Conservation (phyloP, 2,888 invertebrate genomes). For the Augochlorella aurata region DNA sequence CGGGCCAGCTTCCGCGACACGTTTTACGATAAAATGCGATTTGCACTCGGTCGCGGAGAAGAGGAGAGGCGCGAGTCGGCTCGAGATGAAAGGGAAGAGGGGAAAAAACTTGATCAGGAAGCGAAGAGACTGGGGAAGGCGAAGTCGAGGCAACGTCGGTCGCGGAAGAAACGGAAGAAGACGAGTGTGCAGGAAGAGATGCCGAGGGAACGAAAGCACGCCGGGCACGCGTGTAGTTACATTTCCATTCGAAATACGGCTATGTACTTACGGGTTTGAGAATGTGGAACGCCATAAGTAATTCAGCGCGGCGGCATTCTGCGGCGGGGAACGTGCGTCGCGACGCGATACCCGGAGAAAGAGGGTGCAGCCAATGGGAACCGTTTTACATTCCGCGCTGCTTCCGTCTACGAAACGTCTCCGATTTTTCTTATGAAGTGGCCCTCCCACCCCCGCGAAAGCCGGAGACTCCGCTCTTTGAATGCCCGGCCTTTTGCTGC, state of each 20-base stretch:
- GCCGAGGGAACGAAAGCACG: slow-evolving; percentile 30
- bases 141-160: background rate
- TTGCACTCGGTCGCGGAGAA: slow-evolving; percentile 59
- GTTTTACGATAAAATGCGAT: slow-evolving; percentile 71
- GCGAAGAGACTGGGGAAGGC: background rate
- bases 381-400: slow-evolving; percentile 50
- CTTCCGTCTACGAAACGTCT: slow-evolving; percentile 45
- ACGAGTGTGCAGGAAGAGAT: slow-evolving; percentile 11
- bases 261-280: slow-evolving; percentile 56
- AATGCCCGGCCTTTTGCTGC: slow-evolving; percentile 19
- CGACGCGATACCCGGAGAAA: slow-evolving; percentile 45
- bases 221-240: slow-evolving; percentile 55
- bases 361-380: slow-evolving; percentile 56
- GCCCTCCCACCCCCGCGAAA: background rate
- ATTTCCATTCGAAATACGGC: slow-evolving; percentile 60
- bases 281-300: slow-evolving; percentile 66
- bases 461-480: background rate
- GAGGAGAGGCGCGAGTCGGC: slow-evolving; percentile 34
- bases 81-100: slow-evolving; percentile 69
- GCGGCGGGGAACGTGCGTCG: slow-evolving; percentile 62
- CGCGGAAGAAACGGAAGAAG: slow-evolving; percentile 12
- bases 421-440: slow-evolving; percentile 52
- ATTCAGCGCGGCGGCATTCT: slow-evolving; percentile 68
- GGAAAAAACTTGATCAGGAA: slow-evolving; percentile 16
- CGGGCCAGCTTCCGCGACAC: slow-evolving; percentile 60